Base-by-base conservation (phyloP, 2,888 invertebrate genomes). In the Strigamia crassipes region DNA sequence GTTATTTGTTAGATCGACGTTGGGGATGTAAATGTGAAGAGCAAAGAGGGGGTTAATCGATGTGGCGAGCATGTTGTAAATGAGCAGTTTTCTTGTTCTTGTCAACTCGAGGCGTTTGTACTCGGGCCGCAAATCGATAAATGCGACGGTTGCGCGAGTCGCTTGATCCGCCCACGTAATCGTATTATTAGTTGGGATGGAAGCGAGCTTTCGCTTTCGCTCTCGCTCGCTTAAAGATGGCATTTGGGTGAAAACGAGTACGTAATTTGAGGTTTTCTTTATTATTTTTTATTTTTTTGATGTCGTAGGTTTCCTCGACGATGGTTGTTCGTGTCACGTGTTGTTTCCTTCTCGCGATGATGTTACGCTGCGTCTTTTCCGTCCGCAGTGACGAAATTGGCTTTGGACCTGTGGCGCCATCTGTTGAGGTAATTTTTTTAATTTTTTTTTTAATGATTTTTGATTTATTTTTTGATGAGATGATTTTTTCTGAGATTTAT, bases 301-400 rank as follows among this genome's bases (percentile, higher is more conserved):
- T n/a, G n/a, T n/a, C n/a, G n/a, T 18, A 61, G 61, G 61, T 61
- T 61, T 18, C n/a, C 61, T 61, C 61, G 61, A 61, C 61, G 61
- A 61, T 61, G 61, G 61, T 61, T 61, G 61, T 61, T 61, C 61
- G 61, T 61, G 61, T 61, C 61, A 61, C 61, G 61, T 61, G 61
- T 12, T 21, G 18, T 23, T 61, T 61, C 61, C 21, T 61, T 61
- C 61, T 61, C n/a, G 61, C 61, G 61, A 10, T 51, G 51, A 51
- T 61, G 61, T 61, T 61, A 61, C 23, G 61, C 61, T 61, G 23
- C 61, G 61, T 61, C 18, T 61, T 61, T 23, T 61, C 61, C 61
- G 61, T 61, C 61, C 61, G 61, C 61, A 61, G 61, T 61, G 61
- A 61, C 6, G 21, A 21, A 23, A 61, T 61, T 61, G 61, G 6